These are phyloP conservation scores for Helicoverpa assulta DNA, from an alignment of 2,888 invertebrate genomes.

Conservation along the genomic window DNA sequence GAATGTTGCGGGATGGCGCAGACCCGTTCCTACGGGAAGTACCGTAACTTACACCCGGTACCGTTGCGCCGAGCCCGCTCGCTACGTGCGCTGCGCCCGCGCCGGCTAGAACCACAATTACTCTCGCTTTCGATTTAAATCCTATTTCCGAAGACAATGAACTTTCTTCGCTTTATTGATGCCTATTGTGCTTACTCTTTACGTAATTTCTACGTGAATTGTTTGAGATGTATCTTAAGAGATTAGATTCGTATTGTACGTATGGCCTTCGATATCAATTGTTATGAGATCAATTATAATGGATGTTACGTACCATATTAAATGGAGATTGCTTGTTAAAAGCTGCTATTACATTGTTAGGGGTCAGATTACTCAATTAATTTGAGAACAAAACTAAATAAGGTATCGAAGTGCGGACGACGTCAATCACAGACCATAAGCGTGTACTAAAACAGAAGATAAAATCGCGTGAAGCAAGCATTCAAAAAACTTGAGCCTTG, in stretches of 20 bases:
- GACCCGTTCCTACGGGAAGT: conserved; percentile 78
- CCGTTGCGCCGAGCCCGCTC: conserved; percentile 73
- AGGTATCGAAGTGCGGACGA: conserved; percentile 41
- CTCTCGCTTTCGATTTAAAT: conserved; percentile 85
- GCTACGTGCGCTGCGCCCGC: conserved; percentile 66
- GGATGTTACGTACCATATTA: conserved; percentile 21
- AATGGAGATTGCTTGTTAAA: conserved; percentile 20
- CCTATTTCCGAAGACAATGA: conserved; percentile 77
- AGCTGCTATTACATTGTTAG: conserved; percentile 31
- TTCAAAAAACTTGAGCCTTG: conserved; percentile 86
- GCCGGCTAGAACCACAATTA: conserved; percentile 72
- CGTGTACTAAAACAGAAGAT: conserved; percentile 70
- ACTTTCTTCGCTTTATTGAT: conserved; percentile 74
- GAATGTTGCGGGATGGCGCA: conserved; percentile 49
- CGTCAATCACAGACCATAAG: conserved; percentile 69
- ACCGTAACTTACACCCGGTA: conserved; percentile 80
- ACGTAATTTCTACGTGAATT: conserved; percentile 53
- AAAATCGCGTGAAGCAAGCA: conserved; percentile 80
- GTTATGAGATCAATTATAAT: conserved; percentile 29
- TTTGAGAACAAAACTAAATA: conserved; percentile 27
- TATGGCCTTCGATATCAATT: conserved; percentile 3
- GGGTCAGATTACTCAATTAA: conserved; percentile 38
- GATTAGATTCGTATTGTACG: conserved; percentile 6
- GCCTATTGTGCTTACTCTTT: conserved; percentile 56
- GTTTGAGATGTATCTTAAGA: conserved; percentile 20